Evolutionary conservation across 2,888 invertebrate species (phyloP).

Genomic region (Corbicula japonica): DNA sequence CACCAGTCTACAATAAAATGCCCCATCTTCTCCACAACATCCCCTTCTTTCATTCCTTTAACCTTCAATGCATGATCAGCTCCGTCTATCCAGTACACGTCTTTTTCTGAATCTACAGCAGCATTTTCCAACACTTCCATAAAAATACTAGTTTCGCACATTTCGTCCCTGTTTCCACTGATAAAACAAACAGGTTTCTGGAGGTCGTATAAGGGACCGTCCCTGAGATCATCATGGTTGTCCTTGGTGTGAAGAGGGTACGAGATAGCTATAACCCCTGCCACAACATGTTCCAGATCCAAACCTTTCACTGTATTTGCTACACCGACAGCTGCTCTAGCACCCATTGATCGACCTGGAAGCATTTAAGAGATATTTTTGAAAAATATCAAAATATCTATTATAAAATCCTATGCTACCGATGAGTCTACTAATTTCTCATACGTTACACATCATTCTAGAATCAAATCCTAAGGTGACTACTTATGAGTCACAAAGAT

Average conservation of each 20-base stretch:
- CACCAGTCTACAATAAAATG: slow-evolving; percentile 23
- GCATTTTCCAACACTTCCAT: slow-evolving; percentile 29
- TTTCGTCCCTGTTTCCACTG: slow-evolving; percentile 63
- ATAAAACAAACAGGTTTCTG: slow-evolving; percentile 55
- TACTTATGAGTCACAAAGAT: background rate
- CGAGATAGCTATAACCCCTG: slow-evolving; percentile 65
- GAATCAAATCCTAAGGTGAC: background rate
- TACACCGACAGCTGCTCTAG: slow-evolving; percentile 64
- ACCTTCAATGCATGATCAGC: slow-evolving; percentile 58
- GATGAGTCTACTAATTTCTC: background rate
- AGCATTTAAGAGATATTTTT: background rate
- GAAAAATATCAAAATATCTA: background rate
- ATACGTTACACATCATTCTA: slow-evolving; percentile 13
- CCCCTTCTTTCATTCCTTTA: slow-evolving; percentile 26
- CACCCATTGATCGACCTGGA: slow-evolving; percentile 73
- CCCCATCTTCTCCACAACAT: slow-evolving; percentile 8
- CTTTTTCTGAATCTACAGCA: background rate
- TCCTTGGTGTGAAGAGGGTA: slow-evolving; percentile 69
- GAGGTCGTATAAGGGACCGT: slow-evolving; percentile 54
- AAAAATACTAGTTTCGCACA: slow-evolving; percentile 56
- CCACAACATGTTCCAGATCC: slow-evolving; percentile 39
- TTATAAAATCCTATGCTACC: background rate
- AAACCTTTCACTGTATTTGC: slow-evolving; percentile 24
- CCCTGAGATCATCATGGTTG: slow-evolving; percentile 47
- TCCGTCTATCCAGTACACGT: slow-evolving; percentile 55